Evolutionary conservation across 2,888 invertebrate species (phyloP), one percentile per base, ranked within the genome.

Genomic region (Agrochola lychnidis): DNA sequence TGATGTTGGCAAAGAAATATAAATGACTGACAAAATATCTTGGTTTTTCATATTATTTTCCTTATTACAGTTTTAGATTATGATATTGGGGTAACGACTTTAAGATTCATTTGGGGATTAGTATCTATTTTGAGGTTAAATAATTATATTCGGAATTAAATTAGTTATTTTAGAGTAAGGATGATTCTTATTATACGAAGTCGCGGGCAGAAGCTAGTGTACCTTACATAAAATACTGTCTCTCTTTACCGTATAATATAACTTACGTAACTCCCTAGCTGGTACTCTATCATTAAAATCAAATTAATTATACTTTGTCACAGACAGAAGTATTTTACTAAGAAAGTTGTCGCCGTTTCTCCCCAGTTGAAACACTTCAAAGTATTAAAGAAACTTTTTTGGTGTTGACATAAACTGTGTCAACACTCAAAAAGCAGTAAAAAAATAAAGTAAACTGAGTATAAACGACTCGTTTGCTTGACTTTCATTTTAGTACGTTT

Each of bases 341-440:
- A 16, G 9, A 77, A 76, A 77, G 45, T 77, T 45, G 25, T n/a
- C 19, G 3, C 1, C n/a, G 0, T 19, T 7, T 25, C 25, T 36
- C 3, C 1, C 5, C 12, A 45, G 9, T 48, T 63, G 0, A 48
- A 63, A 63, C 36, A 30, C 10, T 75, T 75, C 16, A 74, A 42
- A n/a, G 14, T 30, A 9, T n/a, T 30, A 14, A n/a, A 51, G 5
- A n/a, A 74, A 61, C 51, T 74, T 76, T 19, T 51, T 12, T 4
- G 14, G 30, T 51, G 67, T 67, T 76, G 25, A 67, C 56, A 40
- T 19, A 40, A 78, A 40, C 40, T 67, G 48, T 12, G 25, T 25
- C 36, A 53, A 45, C 77, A 45, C 5, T 78, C 56, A 40, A 76
- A 22, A 25, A 25, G 53, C 36, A 45, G 36, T 70, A 14, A 48